phyloP scores from a whole-genome alignment of 30 jellyfish, hydroid and myxozoan genomes.

The Aurelia sp. region DNA sequence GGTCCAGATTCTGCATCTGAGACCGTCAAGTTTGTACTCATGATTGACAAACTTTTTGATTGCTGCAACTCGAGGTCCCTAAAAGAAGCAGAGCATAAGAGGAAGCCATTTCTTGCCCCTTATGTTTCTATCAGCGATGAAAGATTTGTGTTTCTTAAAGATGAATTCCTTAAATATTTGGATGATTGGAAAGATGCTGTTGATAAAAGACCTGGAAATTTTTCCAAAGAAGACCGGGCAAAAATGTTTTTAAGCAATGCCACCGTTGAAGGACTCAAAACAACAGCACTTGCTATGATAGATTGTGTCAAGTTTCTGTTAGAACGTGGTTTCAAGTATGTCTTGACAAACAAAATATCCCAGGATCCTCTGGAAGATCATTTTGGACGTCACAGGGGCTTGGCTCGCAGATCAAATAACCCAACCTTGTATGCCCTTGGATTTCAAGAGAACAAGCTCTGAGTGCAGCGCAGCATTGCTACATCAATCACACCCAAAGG shows the following conservation, averaged over 20 bases:
- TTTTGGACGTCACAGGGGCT: conserved; percentile 16
- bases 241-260: conserved; percentile 36
- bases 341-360: conserved; percentile 39
- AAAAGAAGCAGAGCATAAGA: conserved; percentile 9
- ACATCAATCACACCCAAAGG: conserved; percentile 41
- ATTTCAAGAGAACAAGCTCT: conserved; percentile 29
- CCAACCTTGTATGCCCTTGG: conserved; percentile 46
- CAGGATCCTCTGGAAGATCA: conserved; percentile 57
- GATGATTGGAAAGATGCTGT: conserved; percentile 36
- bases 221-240: conserved; percentile 32
- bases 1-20: conserved; percentile 43
- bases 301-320: conserved; percentile 43
- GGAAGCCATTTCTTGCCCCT: conserved; percentile 35
- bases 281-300: conserved; percentile 26
- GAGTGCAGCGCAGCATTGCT: conserved; percentile 34
- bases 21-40: conserved; percentile 41
- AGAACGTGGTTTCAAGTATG: conserved; percentile 38
- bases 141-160: conserved; percentile 45
- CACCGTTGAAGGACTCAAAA: conserved; percentile 53
- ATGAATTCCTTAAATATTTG: conserved; percentile 8
- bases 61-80: conserved; percentile 40
- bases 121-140: conserved; percentile 15
- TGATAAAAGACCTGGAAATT: conserved; percentile 40
- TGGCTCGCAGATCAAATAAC: conserved; percentile 17
- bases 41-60: conserved; percentile 48